Conservation (phyloP, 2,113 vertebrate species). For the Atrichornis clamosus region DNA sequence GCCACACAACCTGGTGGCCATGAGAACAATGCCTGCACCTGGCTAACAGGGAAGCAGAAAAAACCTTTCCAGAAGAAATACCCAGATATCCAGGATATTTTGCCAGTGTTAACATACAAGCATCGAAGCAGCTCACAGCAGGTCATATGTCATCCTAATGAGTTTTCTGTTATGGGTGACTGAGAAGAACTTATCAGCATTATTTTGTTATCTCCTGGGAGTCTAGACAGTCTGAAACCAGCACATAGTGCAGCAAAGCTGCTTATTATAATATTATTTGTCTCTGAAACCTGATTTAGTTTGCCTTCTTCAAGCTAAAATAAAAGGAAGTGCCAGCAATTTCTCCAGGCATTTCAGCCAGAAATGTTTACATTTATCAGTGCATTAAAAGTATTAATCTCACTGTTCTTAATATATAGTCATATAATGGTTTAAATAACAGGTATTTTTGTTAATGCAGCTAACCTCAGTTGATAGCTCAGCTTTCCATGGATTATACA, state of each 20-base stretch:
- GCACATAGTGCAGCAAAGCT: neutral
- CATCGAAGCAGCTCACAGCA: neutral
- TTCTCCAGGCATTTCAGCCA: neutral
- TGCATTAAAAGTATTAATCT: conserved; percentile 28
- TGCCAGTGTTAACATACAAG: neutral
- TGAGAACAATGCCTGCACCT: neutral
- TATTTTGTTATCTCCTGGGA: conserved; percentile 46
- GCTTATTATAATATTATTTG: conserved; percentile 12
- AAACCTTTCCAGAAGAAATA: neutral
- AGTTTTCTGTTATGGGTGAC: conserved; percentile 37
- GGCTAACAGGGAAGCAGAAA: neutral
- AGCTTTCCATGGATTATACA: conserved; percentile 63
- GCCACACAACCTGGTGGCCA: neutral
- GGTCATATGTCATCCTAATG: conserved; percentile 45
- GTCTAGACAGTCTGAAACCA: conserved; percentile 53
- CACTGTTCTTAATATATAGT: neutral
- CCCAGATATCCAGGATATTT: neutral
- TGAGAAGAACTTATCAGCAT: conserved; percentile 38
- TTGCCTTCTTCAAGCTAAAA: conserved; percentile 30
- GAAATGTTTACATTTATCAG: conserved; percentile 25
- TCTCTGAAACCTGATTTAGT: conserved; percentile 34
- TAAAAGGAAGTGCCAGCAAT: conserved; percentile 32
- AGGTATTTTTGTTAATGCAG: conserved; percentile 21
- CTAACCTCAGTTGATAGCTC: conserved; percentile 37
- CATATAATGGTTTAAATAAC: neutral